phyloP scores from a whole-genome alignment of 1,140 invertebrate species.

The Neoseiulus cucumeris region DNA sequence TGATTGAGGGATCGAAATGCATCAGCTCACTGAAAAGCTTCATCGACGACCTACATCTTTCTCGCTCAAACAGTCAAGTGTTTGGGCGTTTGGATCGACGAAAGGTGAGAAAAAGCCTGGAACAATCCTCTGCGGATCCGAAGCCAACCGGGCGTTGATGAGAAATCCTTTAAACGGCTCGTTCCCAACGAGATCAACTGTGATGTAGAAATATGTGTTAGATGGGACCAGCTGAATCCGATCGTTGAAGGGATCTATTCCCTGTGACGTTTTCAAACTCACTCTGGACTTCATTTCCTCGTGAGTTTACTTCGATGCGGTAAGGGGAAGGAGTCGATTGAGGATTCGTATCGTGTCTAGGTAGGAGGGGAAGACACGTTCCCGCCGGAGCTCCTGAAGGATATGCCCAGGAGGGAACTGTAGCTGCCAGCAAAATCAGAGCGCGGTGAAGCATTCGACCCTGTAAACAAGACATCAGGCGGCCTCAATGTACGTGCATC shows the following conservation, averaged over 20 bases:
- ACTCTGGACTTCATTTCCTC: slow-evolving; percentile 5
- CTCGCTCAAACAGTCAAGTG: background rate
- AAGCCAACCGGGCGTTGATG: background rate
- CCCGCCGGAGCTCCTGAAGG: background rate
- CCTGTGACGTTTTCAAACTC: background rate
- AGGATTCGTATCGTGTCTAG: background rate
- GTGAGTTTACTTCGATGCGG: slow-evolving; percentile 2
- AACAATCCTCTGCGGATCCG: background rate
- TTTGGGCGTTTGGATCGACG: background rate
- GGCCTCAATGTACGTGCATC: too few species aligned
- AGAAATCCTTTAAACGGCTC: background rate
- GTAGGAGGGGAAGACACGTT: background rate
- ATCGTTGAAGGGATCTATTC: too few species aligned
- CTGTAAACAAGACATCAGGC: too few species aligned
- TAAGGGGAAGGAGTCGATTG: background rate
- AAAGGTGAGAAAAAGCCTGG: background rate
- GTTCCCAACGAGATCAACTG: slow-evolving; percentile 2
- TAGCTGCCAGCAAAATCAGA: too few species aligned
- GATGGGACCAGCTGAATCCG: background rate
- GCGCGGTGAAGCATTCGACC: too few species aligned
- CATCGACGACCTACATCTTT: background rate
- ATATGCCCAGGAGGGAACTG: background rate
- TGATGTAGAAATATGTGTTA: background rate
- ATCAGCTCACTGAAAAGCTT: background rate
- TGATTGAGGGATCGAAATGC: background rate